Evolutionary conservation across 2,113 vertebrate genomes (phyloP).

Genomic region (Oncorhynchus clarkii): DNA sequence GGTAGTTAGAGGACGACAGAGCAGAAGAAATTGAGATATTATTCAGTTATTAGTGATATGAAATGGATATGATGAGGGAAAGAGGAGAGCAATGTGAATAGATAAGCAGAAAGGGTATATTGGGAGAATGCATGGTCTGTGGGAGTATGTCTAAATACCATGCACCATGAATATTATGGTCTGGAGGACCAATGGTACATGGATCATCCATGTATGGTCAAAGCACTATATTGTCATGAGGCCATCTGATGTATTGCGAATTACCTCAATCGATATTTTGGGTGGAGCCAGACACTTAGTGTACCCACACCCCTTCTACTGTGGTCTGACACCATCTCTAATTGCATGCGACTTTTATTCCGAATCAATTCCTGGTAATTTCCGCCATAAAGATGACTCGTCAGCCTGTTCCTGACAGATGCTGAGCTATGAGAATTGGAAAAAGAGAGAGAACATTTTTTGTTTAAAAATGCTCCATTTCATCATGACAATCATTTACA

Average conservation of each 20-base stretch:
- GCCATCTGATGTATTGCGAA: background rate
- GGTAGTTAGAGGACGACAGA: conserved; percentile 29
- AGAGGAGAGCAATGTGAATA: no score
- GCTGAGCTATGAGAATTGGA: conserved; percentile 31
- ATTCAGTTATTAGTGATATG: no score
- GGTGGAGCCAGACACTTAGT: conserved; percentile 18
- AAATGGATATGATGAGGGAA: no score
- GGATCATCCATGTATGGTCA: background rate
- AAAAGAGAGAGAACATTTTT: background rate
- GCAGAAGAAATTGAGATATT: conserved; percentile 25
- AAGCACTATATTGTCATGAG: background rate
- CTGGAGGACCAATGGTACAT: background rate
- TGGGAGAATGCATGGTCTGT: no score
- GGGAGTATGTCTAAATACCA: no score
- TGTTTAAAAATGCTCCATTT: conserved; percentile 58
- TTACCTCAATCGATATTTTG: conserved; percentile 36
- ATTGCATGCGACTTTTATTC: conserved; percentile 52
- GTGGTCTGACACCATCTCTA: conserved; percentile 51
- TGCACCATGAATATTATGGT: background rate
- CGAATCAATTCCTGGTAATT: conserved; percentile 52
- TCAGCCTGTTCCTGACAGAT: conserved; percentile 65
- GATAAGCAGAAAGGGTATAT: no score
- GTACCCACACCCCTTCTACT: conserved; percentile 46
- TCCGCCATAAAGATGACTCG: conserved; percentile 58
- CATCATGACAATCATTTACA: conserved; percentile 65